These are phyloP conservation scores for Hycleus cichorii DNA, from an alignment of 1,140 invertebrate species.

Conservation along the genomic window DNA sequence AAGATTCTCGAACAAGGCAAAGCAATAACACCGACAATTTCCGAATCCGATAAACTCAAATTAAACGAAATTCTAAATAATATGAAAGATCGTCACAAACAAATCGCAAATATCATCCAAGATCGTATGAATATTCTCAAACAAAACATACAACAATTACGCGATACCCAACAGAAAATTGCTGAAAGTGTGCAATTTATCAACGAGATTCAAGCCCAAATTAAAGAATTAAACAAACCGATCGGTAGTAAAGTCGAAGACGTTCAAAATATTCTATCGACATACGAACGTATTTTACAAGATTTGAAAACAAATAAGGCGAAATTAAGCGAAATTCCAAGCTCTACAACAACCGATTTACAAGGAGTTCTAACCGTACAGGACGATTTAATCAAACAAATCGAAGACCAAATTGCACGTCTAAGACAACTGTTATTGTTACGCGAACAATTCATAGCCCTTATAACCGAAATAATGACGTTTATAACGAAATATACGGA, in stretches of 20 bases:
- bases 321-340: conserved; percentile 70
- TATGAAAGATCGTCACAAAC: conserved; percentile 66
- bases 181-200: conserved; percentile 74
- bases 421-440: conserved; percentile 68
- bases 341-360: conserved; percentile 64
- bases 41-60: conserved; percentile 74
- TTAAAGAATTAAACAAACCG: conserved; percentile 75
- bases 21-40: conserved; percentile 70
- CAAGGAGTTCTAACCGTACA: conserved; percentile 72
- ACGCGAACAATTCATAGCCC: conserved; percentile 77
- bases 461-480: conserved; percentile 79
- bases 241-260: conserved; percentile 79
- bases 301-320: conserved; percentile 74
- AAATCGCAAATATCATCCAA: conserved; percentile 64
- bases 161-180: conserved; percentile 67
- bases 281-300: conserved; percentile 71
- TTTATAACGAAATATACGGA: conserved; percentile 83
- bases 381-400: conserved; percentile 70
- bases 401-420: conserved; percentile 77
- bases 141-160: conserved; percentile 69
- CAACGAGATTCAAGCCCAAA: conserved; percentile 69
- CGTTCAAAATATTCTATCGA: conserved; percentile 66
- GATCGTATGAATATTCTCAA: conserved; percentile 65
- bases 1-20: conserved; percentile 72
- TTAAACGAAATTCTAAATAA: conserved; percentile 70